These are phyloP conservation scores for Brachystomella parvula DNA, from an alignment of 1,140 invertebrate species.

Conservation along the genomic window DNA sequence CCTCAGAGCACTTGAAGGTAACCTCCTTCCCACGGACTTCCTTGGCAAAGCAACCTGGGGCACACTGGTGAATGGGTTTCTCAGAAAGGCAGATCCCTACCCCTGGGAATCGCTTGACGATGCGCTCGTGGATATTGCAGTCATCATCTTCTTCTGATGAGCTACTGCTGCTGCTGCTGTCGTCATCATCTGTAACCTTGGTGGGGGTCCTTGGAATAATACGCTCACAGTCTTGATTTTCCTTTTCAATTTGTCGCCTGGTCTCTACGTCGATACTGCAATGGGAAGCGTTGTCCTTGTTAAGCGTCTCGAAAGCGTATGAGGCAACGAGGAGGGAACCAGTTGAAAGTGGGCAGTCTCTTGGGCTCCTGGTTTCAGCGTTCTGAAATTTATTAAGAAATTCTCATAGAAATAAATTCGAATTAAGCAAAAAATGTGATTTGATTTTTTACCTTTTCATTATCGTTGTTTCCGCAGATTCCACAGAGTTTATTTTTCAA, in stretches of 20 bases:
- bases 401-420: neutral
- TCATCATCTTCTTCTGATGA: neutral
- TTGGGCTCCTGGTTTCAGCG: slow-evolving; percentile 31
- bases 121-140: neutral
- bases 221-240: slow-evolving; percentile 19
- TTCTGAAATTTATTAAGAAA: slow-evolving; percentile 11
- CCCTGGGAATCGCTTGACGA: neutral
- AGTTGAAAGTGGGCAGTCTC: slow-evolving; percentile 29
- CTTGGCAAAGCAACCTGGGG: neutral
- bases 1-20: neutral
- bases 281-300: neutral
- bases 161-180: no score
- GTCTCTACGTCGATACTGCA: slow-evolving; percentile 24
- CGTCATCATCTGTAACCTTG: neutral
- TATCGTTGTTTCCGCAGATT: slow-evolving; percentile 34
- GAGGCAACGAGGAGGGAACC: slow-evolving; percentile 31
- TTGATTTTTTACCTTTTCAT: slow-evolving; percentile 23
- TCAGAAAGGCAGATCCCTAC: neutral
- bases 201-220: no score
- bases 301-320: slow-evolving; percentile 22
- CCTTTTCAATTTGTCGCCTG: slow-evolving; percentile 23
- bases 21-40: neutral
- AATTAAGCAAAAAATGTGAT: neutral
- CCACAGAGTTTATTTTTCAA: slow-evolving; percentile 33
- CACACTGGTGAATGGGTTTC: neutral